These are phyloP conservation scores for Zapornia atra DNA, from an alignment of 2,113 vertebrate genomes.

Conservation along the genomic window DNA sequence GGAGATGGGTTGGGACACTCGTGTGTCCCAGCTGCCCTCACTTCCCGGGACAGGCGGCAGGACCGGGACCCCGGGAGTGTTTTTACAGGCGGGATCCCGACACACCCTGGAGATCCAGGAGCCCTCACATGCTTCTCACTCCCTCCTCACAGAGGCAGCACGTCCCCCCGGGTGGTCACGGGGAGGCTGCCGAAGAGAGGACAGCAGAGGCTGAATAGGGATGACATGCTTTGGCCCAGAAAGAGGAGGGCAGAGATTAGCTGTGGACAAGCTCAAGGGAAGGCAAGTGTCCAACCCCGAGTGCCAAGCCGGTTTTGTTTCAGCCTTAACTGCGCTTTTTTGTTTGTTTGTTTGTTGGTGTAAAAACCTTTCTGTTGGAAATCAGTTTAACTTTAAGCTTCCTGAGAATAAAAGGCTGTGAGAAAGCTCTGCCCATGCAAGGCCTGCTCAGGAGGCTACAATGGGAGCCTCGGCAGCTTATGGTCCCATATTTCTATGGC, in stretches of 20 bases:
- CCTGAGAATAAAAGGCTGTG: slow-evolving; percentile 76
- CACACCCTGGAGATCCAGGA: neutral
- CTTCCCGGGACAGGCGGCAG: neutral
- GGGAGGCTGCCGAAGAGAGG: neutral
- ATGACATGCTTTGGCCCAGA: slow-evolving; percentile 64
- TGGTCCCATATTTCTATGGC: slow-evolving; percentile 55
- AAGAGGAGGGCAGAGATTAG: slow-evolving; percentile 61
- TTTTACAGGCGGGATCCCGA: neutral
- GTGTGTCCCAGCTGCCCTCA: accelerated
- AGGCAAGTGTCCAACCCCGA: slow-evolving; percentile 70
- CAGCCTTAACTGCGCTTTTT: slow-evolving; percentile 75
- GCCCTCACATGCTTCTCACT: neutral
- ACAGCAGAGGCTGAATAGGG: slow-evolving; percentile 33
- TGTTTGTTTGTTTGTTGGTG: slow-evolving; percentile 72
- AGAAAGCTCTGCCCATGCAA: slow-evolving; percentile 69
- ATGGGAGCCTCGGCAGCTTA: slow-evolving; percentile 14
- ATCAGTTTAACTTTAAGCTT: slow-evolving; percentile 74
- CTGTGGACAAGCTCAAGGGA: slow-evolving; percentile 60
- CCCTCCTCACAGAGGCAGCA: neutral
- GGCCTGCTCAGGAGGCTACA: slow-evolving; percentile 50
- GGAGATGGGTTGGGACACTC: neutral
- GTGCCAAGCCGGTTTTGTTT: slow-evolving; percentile 77
- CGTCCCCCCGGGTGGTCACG: neutral
- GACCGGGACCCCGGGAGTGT: accelerated
- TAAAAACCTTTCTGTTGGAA: slow-evolving; percentile 78